These are phyloP conservation scores for Pantherophis guttatus DNA, from an alignment of 2,113 vertebrate genomes.

Conservation along the genomic window DNA sequence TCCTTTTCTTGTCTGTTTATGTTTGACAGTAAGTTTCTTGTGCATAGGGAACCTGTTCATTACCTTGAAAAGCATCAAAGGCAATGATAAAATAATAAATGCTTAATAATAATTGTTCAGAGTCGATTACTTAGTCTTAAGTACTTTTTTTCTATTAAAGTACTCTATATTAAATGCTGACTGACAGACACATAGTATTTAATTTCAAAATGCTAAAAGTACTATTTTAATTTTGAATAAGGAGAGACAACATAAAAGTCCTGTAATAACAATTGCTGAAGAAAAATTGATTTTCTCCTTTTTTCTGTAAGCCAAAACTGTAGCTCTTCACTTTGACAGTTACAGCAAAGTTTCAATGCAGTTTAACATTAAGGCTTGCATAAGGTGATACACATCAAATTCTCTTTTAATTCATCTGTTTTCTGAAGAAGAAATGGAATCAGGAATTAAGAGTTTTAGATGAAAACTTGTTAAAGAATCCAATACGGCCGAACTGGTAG, in stretches of 20 bases:
- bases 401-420: constrained; percentile 5
- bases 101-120: neutral
- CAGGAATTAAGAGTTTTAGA: neutral
- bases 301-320: neutral
- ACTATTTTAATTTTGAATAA: neutral
- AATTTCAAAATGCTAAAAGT: neutral
- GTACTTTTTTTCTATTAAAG: neutral
- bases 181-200: neutral
- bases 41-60: neutral
- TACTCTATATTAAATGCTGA: neutral
- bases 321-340: neutral
- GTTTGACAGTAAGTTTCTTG: neutral
- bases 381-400: neutral
- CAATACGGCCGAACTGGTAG: neutral
- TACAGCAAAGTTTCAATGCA: neutral
- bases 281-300: neutral
- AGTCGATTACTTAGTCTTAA: neutral
- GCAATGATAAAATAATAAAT: neutral
- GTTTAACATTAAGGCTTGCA: neutral
- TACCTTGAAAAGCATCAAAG: neutral
- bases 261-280: neutral
- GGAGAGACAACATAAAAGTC: neutral
- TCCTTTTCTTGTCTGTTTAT: neutral
- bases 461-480: neutral
- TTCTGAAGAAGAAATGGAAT: constrained; percentile 2